A percentile compares a stretch with the other conserved stretches of the same genome.
Conservation (phyloP, 2,888 invertebrate genomes). For the Caenorhabditis imperialis region DNA sequence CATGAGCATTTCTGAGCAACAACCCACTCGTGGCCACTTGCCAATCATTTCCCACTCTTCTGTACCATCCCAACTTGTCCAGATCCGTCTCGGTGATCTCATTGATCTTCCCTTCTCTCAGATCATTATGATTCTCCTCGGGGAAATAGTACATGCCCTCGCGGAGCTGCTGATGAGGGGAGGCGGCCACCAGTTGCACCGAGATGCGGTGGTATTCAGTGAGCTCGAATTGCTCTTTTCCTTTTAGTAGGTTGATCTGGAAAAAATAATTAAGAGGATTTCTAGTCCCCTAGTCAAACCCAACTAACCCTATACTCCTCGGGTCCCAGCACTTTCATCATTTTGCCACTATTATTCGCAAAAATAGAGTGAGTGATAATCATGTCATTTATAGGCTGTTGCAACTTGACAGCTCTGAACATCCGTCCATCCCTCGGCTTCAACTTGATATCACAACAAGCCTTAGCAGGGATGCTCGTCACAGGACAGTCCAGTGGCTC, state of each 20-base stretch:
- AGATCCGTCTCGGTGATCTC: conserved; percentile 46
- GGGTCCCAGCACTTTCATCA: conserved; percentile 41
- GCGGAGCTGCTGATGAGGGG: conserved; percentile 51
- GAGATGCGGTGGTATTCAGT: conserved; percentile 48
- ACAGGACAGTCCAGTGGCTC: conserved; percentile 48
- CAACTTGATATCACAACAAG: conserved; percentile 50
- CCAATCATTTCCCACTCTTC: conserved; percentile 45
- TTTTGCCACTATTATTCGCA: conserved; percentile 46
- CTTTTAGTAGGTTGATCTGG: conserved; percentile 41
- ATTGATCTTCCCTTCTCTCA: conserved; percentile 49
- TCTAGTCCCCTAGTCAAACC: no score
- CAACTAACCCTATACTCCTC: conserved; percentile 37
- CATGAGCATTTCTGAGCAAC: conserved; percentile 46
- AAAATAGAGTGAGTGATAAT: conserved; percentile 49
- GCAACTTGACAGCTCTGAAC: conserved; percentile 49
- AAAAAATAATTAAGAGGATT: background rate
- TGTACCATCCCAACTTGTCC: conserved; percentile 54
- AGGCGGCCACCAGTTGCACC: conserved; percentile 35
- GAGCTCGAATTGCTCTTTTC: conserved; percentile 52
- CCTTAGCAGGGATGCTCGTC: conserved; percentile 49
- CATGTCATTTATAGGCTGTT: conserved; percentile 47
- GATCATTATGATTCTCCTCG: conserved; percentile 48
- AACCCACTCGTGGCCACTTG: conserved; percentile 42
- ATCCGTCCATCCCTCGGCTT: conserved; percentile 40
- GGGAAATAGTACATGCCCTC: conserved; percentile 55